Conservation (phyloP, 2,888 invertebrate genomes). For the Cremastinae sp. region DNA sequence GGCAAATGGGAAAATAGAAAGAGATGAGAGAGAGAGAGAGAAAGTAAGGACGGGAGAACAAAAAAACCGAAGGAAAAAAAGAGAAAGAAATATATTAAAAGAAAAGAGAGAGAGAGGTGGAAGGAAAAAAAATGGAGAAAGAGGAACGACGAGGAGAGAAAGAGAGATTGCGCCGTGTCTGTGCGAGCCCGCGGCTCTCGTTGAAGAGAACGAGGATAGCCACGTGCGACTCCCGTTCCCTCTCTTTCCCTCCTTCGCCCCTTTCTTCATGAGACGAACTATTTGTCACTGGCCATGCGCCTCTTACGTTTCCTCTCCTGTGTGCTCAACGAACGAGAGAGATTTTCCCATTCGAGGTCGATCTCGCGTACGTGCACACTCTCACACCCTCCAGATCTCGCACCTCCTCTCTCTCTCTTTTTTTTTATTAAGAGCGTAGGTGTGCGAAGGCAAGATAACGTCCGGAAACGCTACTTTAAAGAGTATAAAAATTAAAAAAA, state of each 20-base stretch:
- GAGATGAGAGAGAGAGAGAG: slow-evolving; percentile 1
- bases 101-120: neutral
- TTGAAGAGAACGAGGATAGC: slow-evolving; percentile 47
- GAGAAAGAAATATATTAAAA: no score
- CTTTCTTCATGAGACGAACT: slow-evolving; percentile 9
- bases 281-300: slow-evolving; percentile 50
- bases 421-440: no score
- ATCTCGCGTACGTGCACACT: slow-evolving; percentile 6
- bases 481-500: no score
- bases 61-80: no score
- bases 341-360: slow-evolving; percentile 42
- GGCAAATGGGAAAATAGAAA: slow-evolving; percentile 32
- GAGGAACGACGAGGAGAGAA: slow-evolving; percentile 10
- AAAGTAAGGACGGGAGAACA: no score
- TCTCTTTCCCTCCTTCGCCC: no score
- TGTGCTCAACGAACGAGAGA: slow-evolving; percentile 12
- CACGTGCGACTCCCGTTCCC: slow-evolving; percentile 50
- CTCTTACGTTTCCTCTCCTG: slow-evolving; percentile 27
- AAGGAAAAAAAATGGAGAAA: no score
- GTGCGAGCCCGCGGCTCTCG: slow-evolving; percentile 1
- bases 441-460: no score
- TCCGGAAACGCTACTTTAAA: no score
- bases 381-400: no score
- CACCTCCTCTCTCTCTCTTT: no score
- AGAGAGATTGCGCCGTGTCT: slow-evolving; percentile 34